Evolutionary conservation across 2,797 vertebrate species (phyloP), one percentile per base, ranked within the genome.

Genomic region (Chelidonichthys spinosus): DNA sequence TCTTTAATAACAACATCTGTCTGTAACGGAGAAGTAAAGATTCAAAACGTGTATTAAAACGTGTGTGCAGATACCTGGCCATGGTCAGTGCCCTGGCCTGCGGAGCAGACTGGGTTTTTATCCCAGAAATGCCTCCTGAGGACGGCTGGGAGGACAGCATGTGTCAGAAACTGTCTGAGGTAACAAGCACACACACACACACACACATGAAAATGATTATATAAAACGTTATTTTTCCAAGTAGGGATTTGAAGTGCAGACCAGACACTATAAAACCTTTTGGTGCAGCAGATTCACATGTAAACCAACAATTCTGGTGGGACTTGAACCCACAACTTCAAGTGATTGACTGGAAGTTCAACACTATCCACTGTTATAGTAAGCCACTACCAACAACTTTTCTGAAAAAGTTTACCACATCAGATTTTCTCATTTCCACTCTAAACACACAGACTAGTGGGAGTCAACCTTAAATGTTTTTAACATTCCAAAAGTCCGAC

Each of bases 61-160:
- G 32, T 64, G 42, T 71, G 37, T 69, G 11, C 49, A 93, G 92
- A 59, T 94, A 99, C 83, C 91, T 99, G 72, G 98, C 98, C 11
- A 84, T 99, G 82, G 98, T 98, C 85, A 99, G 97, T 47, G 98
- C 97, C 53, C 92, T 99, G 94, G 97, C 97, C 0, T 99, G 97
- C 35, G 98, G 98, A 52, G 97, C 98, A 0, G 98, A 99, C 85
- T 99, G 97, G 97, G 96, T 99, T 0, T 96, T 99, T 81, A 96
- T 99, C 74, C 98, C 98, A 4, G 98, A 99, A 85, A 96, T 97
- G 79, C 98, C 98, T 25, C 98, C 98, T 6, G 96, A 97, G 49
- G 97, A 99, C 36, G 96, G 95, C 66, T 99, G 98, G 98, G 96
- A 99, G 86, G 97, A 98, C 25, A 74, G 66, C 44, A 96, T 99